These are phyloP conservation scores for Oryzias javanicus DNA, from an alignment of 2,113 vertebrate genomes.

Conservation along the genomic window DNA sequence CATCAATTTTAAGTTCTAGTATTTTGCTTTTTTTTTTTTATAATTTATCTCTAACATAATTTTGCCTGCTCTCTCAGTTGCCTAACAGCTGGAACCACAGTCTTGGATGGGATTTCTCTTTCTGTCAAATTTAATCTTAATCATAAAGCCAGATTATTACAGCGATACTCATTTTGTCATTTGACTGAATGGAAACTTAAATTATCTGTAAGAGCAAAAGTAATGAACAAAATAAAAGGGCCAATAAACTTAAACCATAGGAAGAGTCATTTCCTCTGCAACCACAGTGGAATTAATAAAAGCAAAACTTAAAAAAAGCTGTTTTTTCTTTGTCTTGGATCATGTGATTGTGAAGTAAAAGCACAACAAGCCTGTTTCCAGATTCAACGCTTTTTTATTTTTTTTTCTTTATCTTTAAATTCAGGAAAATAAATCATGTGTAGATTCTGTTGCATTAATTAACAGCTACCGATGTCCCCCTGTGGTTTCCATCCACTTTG, in stretches of 20 bases:
- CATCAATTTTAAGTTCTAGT: too few species aligned
- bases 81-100: constrained; percentile 25
- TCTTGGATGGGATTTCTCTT: constrained; percentile 43
- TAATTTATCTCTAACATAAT: constrained; percentile 20
- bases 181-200: constrained; percentile 68
- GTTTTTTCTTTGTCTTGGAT: constrained; percentile 55
- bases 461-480: constrained; percentile 64
- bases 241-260: constrained; percentile 54
- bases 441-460: constrained; percentile 70
- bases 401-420: constrained; percentile 49
- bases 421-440: constrained; percentile 64
- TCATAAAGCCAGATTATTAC: constrained; percentile 59
- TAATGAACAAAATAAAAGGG: constrained; percentile 48
- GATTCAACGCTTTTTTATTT: constrained; percentile 53
- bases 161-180: constrained; percentile 57
- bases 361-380: constrained; percentile 58
- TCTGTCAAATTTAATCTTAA: constrained; percentile 54
- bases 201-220: constrained; percentile 53
- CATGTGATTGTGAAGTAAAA: constrained; percentile 57
- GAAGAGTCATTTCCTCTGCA: constrained; percentile 43
- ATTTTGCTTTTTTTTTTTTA: too few species aligned
- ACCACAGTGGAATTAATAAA: constrained; percentile 55
- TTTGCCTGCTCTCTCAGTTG: too few species aligned
- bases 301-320: constrained; percentile 53
- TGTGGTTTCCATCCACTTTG: constrained; percentile 69